phyloP scores from a whole-genome alignment of 2,113 vertebrate species.

The Tupaia chinensis region DNA sequence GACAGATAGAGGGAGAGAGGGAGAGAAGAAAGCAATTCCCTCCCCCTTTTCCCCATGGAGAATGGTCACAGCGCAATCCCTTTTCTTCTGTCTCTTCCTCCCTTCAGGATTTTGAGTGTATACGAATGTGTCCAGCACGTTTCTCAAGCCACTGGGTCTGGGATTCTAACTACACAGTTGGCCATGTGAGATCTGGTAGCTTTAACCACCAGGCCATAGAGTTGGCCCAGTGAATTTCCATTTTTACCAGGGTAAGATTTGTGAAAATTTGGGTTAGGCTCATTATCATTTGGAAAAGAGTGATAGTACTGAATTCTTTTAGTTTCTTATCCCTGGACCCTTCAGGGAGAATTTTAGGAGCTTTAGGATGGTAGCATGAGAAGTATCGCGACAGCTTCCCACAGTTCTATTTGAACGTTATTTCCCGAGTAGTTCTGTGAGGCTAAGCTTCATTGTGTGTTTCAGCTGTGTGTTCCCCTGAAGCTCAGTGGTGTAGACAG shows the following conservation, averaged over 20 bases:
- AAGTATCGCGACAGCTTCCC: not conserved
- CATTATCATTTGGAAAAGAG: not conserved
- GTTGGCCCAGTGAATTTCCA: no score
- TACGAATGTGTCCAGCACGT: no score
- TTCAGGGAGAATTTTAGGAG: not conserved
- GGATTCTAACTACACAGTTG: no score
- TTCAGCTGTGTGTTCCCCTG: not conserved
- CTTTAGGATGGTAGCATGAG: not conserved
- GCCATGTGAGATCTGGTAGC: no score
- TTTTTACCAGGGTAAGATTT: not conserved
- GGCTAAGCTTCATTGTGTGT: not conserved
- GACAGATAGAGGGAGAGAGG: no score
- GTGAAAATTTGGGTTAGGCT: slow-evolving; percentile 2
- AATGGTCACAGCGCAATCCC: no score
- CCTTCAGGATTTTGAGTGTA: no score
- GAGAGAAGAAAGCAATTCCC: no score
- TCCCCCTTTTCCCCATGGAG: no score
- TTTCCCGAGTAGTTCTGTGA: not conserved
- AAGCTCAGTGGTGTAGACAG: not conserved
- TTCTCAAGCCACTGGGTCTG: no score
- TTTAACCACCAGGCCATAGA: no score
- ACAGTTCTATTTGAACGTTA: not conserved
- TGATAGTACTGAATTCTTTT: not conserved
- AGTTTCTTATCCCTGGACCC: not conserved
- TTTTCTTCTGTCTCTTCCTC: no score